A percentile compares a stretch with the other conserved stretches of the same genome.
Evolutionary conservation across 2,888 invertebrate species (phyloP).

Genomic region (Troilus luridus): DNA sequence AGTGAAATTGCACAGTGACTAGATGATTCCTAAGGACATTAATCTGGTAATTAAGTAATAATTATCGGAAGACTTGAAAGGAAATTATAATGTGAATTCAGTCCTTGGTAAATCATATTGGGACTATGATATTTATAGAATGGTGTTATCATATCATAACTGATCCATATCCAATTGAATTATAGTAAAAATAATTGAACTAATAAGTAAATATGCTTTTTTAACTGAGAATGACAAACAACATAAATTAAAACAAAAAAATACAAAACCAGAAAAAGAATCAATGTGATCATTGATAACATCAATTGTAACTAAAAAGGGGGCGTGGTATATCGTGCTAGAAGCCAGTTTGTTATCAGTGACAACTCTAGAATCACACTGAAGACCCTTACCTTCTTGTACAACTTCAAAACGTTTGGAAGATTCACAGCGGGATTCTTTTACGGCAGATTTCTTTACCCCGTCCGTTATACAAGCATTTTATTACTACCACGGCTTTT

Average conservation of each 20-base stretch:
- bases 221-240: neutral
- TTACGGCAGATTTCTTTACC: neutral
- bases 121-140: no score
- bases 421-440: neutral
- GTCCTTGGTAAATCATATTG: no score
- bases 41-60: no score
- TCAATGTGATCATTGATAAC: neutral
- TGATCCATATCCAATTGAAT: no score
- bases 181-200: no score
- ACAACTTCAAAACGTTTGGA: neutral
- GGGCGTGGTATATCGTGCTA: constrained; percentile 10
- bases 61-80: no score
- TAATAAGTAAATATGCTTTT: neutral
- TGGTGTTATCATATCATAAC: no score
- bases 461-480: neutral
- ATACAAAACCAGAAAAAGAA: neutral
- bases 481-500: neutral
- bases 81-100: no score
- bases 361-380: neutral
- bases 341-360: neutral
- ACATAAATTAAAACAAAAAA: neutral
- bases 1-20: no score
- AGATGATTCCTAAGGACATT: no score
- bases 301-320: neutral
- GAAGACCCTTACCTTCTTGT: neutral